Evolutionary conservation across 2,888 invertebrate species (phyloP).

Genomic region (Diaprepes abbreviatus): DNA sequence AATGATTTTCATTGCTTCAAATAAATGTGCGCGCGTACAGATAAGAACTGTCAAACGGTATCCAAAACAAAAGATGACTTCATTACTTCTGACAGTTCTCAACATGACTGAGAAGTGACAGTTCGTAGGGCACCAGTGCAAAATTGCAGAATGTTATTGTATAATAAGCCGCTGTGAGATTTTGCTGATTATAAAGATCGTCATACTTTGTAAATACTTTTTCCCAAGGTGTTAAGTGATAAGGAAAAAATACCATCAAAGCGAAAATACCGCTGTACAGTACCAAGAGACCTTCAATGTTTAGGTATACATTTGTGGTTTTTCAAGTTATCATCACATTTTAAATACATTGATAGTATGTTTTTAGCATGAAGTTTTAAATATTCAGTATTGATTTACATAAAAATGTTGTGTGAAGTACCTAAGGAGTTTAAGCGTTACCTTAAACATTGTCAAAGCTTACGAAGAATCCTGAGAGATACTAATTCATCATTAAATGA

Average conservation of each 20-base stretch:
- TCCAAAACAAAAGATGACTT: slow-evolving; percentile 36
- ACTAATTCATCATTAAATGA: slow-evolving; percentile 64
- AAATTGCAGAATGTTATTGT: slow-evolving; percentile 11
- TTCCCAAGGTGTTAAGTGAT: not conserved
- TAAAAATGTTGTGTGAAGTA: slow-evolving; percentile 59
- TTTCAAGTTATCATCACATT: not conserved
- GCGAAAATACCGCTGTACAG: not conserved
- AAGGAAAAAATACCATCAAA: not conserved
- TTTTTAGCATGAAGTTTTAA: slow-evolving; percentile 7
- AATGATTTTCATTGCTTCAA: no score
- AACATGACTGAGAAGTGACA: slow-evolving; percentile 18
- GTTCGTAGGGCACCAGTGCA: slow-evolving; percentile 4
- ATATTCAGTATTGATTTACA: slow-evolving; percentile 8
- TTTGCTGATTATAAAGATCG: slow-evolving; percentile 19
- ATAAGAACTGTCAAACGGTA: slow-evolving; percentile 4
- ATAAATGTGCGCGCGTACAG: no score
- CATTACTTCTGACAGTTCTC: not conserved
- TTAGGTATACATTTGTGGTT: slow-evolving; percentile 6
- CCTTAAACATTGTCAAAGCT: slow-evolving; percentile 62
- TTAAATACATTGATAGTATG: slow-evolving; percentile 2
- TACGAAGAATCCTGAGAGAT: slow-evolving; percentile 64
- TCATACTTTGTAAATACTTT: slow-evolving; percentile 5
- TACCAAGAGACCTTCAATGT: slow-evolving; percentile 6
- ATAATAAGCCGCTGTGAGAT: slow-evolving; percentile 16
- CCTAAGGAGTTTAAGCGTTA: slow-evolving; percentile 65